Conservation (phyloP, 2,797 vertebrate genomes). For the Falco naumanni region DNA sequence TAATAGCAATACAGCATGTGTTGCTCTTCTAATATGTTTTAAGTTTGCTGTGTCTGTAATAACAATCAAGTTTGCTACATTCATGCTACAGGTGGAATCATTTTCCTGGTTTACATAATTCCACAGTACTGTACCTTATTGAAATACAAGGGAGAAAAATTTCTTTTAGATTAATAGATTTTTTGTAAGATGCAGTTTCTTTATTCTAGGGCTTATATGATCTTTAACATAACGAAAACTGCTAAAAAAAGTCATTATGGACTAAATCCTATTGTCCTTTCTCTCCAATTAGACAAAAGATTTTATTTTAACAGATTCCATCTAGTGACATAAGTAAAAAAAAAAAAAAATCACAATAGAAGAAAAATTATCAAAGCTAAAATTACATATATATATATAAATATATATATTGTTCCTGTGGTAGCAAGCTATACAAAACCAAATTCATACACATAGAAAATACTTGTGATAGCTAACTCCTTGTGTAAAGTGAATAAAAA, state of each 20-base stretch:
- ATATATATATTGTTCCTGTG: neutral
- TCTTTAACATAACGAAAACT: slow-evolving; percentile 23
- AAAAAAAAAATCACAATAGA: neutral
- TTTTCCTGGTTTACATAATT: slow-evolving; percentile 57
- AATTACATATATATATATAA: neutral
- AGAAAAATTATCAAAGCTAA: slow-evolving; percentile 35
- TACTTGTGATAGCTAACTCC: neutral
- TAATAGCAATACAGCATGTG: slow-evolving; percentile 24
- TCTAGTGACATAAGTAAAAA: neutral
- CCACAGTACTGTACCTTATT: neutral
- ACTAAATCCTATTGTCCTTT: neutral
- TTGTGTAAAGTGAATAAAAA: neutral
- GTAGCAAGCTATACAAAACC: neutral
- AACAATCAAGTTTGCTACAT: slow-evolving; percentile 13
- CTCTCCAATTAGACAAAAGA: neutral
- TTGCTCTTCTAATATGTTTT: slow-evolving; percentile 42
- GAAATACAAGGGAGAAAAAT: slow-evolving; percentile 36
- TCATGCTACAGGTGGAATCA: slow-evolving; percentile 53
- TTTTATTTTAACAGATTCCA: slow-evolving; percentile 6
- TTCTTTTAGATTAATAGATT: slow-evolving; percentile 38
- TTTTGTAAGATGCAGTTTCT: neutral
- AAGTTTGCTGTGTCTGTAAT: slow-evolving; percentile 39
- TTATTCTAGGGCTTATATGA: neutral
- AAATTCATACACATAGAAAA: neutral
- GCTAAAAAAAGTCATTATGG: neutral